These are phyloP conservation scores for Polymixis flavicincta DNA, from an alignment of 2,888 invertebrate species.

Conservation along the genomic window DNA sequence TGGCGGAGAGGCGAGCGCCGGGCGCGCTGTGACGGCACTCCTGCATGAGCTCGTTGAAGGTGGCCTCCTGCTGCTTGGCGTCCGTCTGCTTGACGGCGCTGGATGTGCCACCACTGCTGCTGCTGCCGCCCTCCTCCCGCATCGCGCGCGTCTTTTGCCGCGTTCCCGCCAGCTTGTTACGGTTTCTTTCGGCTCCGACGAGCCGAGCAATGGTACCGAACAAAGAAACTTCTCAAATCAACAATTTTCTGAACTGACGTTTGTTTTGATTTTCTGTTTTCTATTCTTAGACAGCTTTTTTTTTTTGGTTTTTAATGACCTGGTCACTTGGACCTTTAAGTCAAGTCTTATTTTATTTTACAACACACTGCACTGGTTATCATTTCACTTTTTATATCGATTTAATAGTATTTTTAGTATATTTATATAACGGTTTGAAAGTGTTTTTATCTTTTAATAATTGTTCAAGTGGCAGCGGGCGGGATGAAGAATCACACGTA, in stretches of 20 bases:
- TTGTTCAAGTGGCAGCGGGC: no score
- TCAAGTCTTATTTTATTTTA: no score
- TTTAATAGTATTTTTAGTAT: no score
- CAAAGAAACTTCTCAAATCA: constrained; percentile 28
- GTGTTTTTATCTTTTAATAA: no score
- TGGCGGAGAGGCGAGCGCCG: constrained; percentile 91
- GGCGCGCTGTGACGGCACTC: constrained; percentile 93
- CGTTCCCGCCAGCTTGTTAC: constrained; percentile 22
- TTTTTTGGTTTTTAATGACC: no score
- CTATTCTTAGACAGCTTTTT: not conserved
- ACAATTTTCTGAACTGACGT: constrained; percentile 45
- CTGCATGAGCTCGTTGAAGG: constrained; percentile 91
- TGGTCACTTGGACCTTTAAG: no score
- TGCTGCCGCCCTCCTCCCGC: constrained; percentile 66
- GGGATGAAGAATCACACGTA: no score
- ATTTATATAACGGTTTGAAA: no score
- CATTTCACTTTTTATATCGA: no score
- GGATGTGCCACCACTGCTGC: constrained; percentile 46
- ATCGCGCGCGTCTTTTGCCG: constrained; percentile 43
- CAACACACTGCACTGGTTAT: no score
- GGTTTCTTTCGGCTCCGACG: constrained; percentile 21
- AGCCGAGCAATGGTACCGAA: constrained; percentile 43
- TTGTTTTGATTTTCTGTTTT: constrained; percentile 60
- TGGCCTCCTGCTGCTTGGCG: constrained; percentile 71
- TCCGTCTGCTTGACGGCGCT: constrained; percentile 49